Base-by-base conservation (phyloP, 2,888 invertebrate species). In the Euclidia mi region DNA sequence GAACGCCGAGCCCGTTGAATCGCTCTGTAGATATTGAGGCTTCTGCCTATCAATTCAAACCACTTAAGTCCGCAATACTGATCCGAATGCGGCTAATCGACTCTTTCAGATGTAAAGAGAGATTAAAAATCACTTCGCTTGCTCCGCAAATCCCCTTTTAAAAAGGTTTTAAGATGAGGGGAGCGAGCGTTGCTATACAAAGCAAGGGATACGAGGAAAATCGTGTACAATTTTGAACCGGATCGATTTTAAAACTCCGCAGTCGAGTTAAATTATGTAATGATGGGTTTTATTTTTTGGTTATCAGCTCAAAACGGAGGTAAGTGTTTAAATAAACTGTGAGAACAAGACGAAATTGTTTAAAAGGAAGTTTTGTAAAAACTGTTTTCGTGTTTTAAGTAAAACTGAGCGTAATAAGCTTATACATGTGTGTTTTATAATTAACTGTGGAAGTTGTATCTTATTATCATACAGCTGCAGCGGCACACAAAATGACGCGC, bases 71-170 rank as follows among this genome's bases (percentile, higher is more conserved):
- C 52, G 55, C 48, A 58, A 35, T 41, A 44, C 45, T 9, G 32
- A 48, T 35, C 50, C 60, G 55, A 58, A 71, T 55, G 49, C 71
- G 67, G 63, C 76, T 84, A 80, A 84, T 85, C 81, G 81, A 77
- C 80, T 83, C 73, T 72, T 81, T 78, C 67, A 71, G 71, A 64
- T 81, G 83, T 81, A 89, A 87, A 89, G 85, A 85, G 77, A 84
- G 87, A 85, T 89, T 85, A 83, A 87, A 87, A 87, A 87, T 87
- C 88, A 87, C 85, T 89, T 84, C 75, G 76, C 71, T 71, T 71
- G 78, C 79, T 71, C 62, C 74, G 70, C 69, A 71, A 72, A 73
- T 80, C 82, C 82, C 77, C 71, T 78, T 76, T 71, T 14, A 71
- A 79, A 81, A 73, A 76, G 72, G 72, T 75, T 82, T 78, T 63